A percentile compares a stretch with the other conserved stretches of the same genome.
Conservation (phyloP, 2,888 invertebrate genomes). For the Hermodice carunculata region DNA sequence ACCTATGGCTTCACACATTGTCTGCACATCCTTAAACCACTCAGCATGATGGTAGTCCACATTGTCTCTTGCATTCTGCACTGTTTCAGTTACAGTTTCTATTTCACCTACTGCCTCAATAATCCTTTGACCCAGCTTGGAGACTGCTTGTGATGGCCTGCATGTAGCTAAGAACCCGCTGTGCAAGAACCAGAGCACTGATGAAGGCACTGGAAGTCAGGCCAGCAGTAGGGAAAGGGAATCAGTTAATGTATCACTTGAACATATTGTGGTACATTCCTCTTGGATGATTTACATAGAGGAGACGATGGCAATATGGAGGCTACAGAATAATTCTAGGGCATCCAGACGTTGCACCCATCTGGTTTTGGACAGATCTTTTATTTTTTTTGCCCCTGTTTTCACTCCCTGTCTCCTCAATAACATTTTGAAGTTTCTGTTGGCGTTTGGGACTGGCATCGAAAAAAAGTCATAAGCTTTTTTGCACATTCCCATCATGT, state of each 20-base stretch:
- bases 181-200: neutral
- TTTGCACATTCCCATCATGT: neutral
- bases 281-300: neutral
- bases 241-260: neutral
- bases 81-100: neutral
- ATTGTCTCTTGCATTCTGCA: neutral
- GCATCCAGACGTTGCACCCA: conserved; percentile 4
- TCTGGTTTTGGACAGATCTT: neutral
- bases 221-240: neutral
- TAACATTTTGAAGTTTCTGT: neutral
- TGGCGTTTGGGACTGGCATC: neutral
- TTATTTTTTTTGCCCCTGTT: neutral
- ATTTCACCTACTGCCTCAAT: neutral
- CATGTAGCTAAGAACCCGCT: neutral
- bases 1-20: neutral
- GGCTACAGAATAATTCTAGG: too few relatives aligned
- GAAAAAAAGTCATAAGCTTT: too few relatives aligned
- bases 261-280: neutral
- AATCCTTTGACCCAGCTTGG: neutral
- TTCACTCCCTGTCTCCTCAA: neutral
- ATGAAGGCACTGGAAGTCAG: neutral
- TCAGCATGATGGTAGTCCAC: conserved; percentile 1
- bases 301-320: neutral
- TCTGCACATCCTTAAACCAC: neutral
- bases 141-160: neutral